Base-by-base conservation (phyloP, 1,140 invertebrate genomes). In the Zaprionus lachaisei region DNA sequence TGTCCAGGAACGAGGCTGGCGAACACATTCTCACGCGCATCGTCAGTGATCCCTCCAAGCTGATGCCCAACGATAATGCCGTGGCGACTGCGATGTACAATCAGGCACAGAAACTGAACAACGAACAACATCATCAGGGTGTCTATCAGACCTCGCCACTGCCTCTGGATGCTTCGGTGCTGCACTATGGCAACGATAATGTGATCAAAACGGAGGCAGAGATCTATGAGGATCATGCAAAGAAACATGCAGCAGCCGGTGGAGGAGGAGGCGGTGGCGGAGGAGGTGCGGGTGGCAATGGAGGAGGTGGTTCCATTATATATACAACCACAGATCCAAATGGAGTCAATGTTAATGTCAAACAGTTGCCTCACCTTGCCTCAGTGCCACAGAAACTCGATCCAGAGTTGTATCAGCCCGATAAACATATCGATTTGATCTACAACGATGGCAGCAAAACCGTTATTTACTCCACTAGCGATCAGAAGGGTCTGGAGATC, bases 391-490 rank as follows among this genome's bases (percentile, higher is more conserved):
- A 92, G 56, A 93, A 93, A 54, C 69, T 92, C 4, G 91, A 92
- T 60, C 85, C 91, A 34, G 91, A 92, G 14, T 61, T 92, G 7
- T 92, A 92, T 68, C 87, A 90, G 54, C 66, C 83, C 37, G 91
- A 92, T 65, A 92, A 92, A 56, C 91, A 92, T 71, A 96, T 97
- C 80, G 96, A 96, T 93, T 93, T 97, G 64, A 97, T 97, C 80
- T 97, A 97, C 92, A 96, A 96, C 85, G 96, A 96, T 78, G 96
- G 96, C 28, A 96, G 96, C 85, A 96, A 96, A 86, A 96, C 96
- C 0, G 96, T 97, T 24, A 96, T 96, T 86, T 97, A 97, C 80
- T 96, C 96, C 15, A 96, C 96, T 44, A 93, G 92, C 22, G 94
- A 94, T 69, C 93, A 93, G 77, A 93, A 94, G 92, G 92, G 93